phyloP scores from a whole-genome alignment of 2,888 invertebrate genomes.

The Pachymerium ferrugineum region DNA sequence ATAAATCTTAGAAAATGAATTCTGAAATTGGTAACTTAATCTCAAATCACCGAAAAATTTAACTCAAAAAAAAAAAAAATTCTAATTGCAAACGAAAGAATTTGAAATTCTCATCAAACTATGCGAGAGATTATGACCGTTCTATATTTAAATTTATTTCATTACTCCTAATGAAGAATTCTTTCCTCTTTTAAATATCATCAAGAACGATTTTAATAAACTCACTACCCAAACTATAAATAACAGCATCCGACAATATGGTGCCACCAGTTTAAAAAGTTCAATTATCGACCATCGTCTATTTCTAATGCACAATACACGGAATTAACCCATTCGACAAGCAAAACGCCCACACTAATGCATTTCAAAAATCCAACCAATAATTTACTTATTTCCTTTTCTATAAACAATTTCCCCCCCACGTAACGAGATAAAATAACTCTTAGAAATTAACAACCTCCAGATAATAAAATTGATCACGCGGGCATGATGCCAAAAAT shows the following conservation, averaged over 20 bases:
- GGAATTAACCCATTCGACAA: background rate
- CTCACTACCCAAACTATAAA: background rate
- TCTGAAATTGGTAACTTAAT: too few species aligned
- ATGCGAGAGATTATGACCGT: background rate
- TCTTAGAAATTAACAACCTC: too few species aligned
- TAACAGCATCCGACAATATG: background rate
- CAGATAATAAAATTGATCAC: too few species aligned
- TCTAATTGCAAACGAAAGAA: background rate
- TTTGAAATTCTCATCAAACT: too few species aligned
- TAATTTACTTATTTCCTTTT: background rate
- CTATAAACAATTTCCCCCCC: too few species aligned
- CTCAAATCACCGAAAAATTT: too few species aligned
- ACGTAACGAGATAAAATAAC: too few species aligned
- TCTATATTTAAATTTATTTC: background rate
- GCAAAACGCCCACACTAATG: background rate
- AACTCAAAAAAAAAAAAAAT: too few species aligned
- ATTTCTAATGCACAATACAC: background rate
- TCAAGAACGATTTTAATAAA: background rate
- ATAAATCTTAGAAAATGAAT: too few species aligned
- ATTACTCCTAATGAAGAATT: constrained; percentile 9
- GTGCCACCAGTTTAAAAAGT: background rate
- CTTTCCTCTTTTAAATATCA: background rate
- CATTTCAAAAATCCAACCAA: background rate
- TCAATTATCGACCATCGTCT: background rate
- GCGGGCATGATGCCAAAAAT: too few species aligned